Conservation (phyloP, 2,797 vertebrate species). For the Dermochelys coriacea region DNA sequence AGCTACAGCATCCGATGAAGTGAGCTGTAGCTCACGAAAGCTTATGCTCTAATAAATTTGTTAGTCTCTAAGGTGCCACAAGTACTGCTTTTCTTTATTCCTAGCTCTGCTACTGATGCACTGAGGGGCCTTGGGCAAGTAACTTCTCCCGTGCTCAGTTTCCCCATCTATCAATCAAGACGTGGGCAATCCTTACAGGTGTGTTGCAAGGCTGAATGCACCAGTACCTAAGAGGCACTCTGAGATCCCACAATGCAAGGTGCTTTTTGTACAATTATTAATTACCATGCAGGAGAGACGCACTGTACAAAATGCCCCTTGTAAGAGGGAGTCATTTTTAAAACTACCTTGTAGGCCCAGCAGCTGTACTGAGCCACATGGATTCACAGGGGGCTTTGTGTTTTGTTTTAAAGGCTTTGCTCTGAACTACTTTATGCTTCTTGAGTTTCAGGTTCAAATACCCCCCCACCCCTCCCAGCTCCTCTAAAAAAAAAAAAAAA, state of each 20-base stretch:
- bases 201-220: neutral
- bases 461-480: accelerated
- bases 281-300: neutral
- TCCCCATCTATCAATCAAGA: neutral
- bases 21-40: too few species aligned
- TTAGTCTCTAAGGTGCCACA: too few species aligned
- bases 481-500: too few species aligned
- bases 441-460: neutral
- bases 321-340: neutral
- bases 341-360: neutral
- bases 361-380: neutral
- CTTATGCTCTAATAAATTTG: too few species aligned
- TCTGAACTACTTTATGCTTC: neutral
- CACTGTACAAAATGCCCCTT: neutral
- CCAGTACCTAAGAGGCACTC: neutral
- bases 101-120: neutral
- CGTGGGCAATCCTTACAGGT: neutral
- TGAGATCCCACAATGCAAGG: neutral
- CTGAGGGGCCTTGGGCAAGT: neutral
- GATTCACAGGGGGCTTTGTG: neutral
- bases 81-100: too few species aligned
- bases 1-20: too few species aligned
- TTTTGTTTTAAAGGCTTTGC: neutral
- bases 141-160: neutral
- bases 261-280: neutral